phyloP scores from a whole-genome alignment of 64 coral and sea anemone species.

The Platygyra sinensis region DNA sequence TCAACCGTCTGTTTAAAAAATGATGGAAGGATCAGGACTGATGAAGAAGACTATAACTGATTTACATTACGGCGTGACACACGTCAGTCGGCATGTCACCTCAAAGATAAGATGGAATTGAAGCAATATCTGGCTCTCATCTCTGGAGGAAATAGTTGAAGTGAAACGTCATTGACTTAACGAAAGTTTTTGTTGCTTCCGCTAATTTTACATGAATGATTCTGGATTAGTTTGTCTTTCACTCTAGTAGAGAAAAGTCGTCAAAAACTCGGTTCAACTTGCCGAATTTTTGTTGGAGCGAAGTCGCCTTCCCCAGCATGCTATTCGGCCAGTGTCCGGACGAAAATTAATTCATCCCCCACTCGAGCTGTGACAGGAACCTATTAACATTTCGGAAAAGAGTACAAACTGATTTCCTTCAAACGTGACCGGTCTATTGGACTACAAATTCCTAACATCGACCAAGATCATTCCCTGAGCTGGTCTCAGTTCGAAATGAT shows the following conservation, averaged over 20 bases:
- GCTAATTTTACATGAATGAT: not conserved
- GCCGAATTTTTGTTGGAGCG: not conserved
- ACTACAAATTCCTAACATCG: not conserved
- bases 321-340: not conserved
- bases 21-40: too few relatives aligned
- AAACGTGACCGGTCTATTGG: constrained; percentile 29
- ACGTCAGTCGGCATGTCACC: not conserved
- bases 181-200: not conserved
- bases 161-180: constrained; percentile 9
- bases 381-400: constrained; percentile 14
- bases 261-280: not conserved
- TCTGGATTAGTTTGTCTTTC: not conserved
- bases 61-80: not conserved
- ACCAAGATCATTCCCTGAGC: not conserved
- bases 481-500: not conserved
- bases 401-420: constrained; percentile 12
- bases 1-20: too few relatives aligned
- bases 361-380: not conserved
- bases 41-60: not conserved
- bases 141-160: not conserved
- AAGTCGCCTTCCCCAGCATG: not conserved
- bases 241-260: not conserved
- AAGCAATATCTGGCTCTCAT: constrained; percentile 11
- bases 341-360: not conserved
- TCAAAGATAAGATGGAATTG: not conserved